Conservation (phyloP, 2,797 vertebrate species). For the Sebastiscus albofasciatus region DNA sequence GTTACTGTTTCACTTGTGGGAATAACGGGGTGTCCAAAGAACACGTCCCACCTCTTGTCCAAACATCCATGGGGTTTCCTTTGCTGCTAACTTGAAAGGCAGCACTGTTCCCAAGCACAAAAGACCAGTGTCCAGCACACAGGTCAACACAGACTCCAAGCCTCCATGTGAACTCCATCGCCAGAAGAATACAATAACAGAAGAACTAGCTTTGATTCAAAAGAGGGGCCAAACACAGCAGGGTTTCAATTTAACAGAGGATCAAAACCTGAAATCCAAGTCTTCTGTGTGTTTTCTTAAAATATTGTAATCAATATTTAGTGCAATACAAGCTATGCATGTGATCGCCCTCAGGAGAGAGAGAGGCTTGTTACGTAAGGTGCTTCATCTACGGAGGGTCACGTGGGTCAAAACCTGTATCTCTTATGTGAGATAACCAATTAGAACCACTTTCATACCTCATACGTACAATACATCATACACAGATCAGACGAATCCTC, state of each 20-base stretch:
- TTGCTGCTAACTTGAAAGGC: slow-evolving; percentile 46
- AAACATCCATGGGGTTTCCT: slow-evolving; percentile 68
- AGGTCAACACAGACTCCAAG: slow-evolving; percentile 37
- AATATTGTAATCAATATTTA: neutral
- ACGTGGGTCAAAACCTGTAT: neutral
- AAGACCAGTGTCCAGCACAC: slow-evolving; percentile 49
- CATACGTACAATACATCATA: neutral
- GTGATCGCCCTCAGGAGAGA: neutral
- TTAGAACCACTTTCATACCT: neutral
- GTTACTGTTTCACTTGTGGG: slow-evolving; percentile 32
- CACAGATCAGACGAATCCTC: neutral
- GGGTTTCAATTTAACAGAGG: neutral
- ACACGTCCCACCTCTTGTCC: slow-evolving; percentile 56
- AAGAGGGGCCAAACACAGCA: neutral
- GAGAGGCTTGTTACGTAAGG: neutral
- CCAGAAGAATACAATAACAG: slow-evolving; percentile 44
- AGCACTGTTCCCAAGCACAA: slow-evolving; percentile 49
- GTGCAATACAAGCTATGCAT: neutral
- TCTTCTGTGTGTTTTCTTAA: slow-evolving; percentile 32
- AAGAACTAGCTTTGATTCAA: slow-evolving; percentile 22
- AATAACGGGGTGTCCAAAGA: slow-evolving; percentile 43
- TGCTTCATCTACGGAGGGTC: neutral
- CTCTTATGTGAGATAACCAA: neutral
- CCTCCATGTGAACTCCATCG: slow-evolving; percentile 41
- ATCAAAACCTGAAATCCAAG: slow-evolving; percentile 31